Conservation (phyloP, 2,113 vertebrate species). For the Phylloscopus whistleri region DNA sequence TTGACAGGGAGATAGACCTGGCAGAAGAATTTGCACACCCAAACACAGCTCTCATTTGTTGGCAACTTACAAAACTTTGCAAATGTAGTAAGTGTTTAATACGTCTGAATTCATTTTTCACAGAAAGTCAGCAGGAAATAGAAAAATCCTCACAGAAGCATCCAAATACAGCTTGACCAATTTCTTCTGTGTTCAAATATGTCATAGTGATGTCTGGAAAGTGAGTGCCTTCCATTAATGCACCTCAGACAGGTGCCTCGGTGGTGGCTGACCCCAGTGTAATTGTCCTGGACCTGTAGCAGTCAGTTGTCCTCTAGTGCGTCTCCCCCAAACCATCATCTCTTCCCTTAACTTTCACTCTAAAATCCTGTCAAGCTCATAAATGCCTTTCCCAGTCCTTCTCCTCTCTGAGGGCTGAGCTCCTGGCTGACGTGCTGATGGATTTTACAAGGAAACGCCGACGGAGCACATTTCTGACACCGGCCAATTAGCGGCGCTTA, state of each 20-base stretch:
- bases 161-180: neutral
- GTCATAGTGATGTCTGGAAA: neutral
- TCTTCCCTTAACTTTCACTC: neutral
- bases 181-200: neutral
- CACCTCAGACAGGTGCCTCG: neutral
- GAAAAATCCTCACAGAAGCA: neutral
- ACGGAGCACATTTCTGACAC: neutral
- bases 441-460: neutral
- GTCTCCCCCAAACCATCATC: neutral
- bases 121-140: neutral
- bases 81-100: neutral
- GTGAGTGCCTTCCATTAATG: slow-evolving; percentile 5
- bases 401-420: neutral
- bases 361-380: slow-evolving; percentile 29
- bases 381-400: neutral
- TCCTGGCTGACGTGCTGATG: neutral
- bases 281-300: neutral
- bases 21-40: neutral
- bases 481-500: neutral
- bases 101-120: neutral
- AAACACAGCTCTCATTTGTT: neutral
- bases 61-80: neutral
- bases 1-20: neutral
- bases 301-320: neutral
- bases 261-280: neutral